Evolutionary conservation across 2,797 vertebrate genomes (phyloP).

Genomic region (Macroramphosus scolopax): DNA sequence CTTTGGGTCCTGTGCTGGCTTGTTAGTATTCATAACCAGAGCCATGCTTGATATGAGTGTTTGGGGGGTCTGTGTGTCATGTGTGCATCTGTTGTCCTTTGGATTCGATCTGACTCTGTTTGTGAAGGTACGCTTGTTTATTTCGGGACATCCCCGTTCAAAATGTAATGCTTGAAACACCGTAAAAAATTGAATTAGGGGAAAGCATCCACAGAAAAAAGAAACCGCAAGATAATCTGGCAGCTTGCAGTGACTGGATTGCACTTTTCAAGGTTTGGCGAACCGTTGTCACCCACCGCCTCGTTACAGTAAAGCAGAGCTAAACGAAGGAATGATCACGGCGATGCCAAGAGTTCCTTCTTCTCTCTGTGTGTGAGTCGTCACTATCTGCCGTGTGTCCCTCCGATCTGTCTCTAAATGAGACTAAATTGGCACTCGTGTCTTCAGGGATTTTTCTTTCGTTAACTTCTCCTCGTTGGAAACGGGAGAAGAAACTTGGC

Average conservation of each 20-base stretch:
- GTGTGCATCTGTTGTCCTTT: constrained; percentile 40
- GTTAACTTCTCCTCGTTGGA: constrained; percentile 67
- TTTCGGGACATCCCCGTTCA: constrained; percentile 32
- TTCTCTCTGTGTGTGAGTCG: constrained; percentile 56
- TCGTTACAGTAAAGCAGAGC: constrained; percentile 61
- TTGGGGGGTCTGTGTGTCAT: constrained; percentile 60
- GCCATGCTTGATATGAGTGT: constrained; percentile 43
- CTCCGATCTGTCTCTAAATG: constrained; percentile 65
- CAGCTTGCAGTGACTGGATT: constrained; percentile 54
- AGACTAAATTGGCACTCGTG: constrained; percentile 69
- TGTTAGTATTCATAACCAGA: constrained; percentile 58
- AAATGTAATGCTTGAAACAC: constrained; percentile 53
- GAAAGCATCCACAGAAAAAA: constrained; percentile 33
- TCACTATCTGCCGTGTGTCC: constrained; percentile 53
- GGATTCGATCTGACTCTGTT: constrained; percentile 13
- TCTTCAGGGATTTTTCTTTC: constrained; percentile 68
- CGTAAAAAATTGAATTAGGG: constrained; percentile 51
- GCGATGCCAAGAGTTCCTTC: constrained; percentile 49
- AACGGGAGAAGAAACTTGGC: constrained; percentile 67
- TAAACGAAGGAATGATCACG: constrained; percentile 49
- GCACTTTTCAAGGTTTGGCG: constrained; percentile 65
- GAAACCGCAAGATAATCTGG: constrained; percentile 54
- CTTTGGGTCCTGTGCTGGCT: constrained; percentile 42
- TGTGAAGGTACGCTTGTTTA: constrained; percentile 22
- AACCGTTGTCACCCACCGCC: constrained; percentile 53